Percentiles rank a stretch among this genome's conserved stretches.
These are phyloP conservation scores for Nineta flava DNA, from an alignment of 2,888 invertebrate genomes.

Conservation along the genomic window DNA sequence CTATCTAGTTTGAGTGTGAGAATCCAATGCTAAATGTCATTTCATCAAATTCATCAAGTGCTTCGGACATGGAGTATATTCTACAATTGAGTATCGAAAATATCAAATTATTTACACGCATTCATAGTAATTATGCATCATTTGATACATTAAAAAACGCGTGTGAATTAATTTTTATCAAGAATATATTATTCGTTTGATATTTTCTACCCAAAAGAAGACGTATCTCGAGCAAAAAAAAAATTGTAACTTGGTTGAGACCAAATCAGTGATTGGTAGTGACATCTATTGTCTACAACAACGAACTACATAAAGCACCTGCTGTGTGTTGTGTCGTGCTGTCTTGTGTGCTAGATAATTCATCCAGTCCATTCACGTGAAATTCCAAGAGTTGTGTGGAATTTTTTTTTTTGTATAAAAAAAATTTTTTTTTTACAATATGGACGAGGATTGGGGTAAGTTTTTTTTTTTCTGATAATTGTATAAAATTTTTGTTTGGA, in stretches of 20 bases:
- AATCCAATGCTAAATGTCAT: neutral
- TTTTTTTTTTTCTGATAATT: conserved; percentile 16
- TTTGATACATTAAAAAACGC: too few relatives aligned
- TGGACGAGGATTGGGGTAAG: conserved; percentile 62
- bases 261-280: neutral
- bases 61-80: neutral
- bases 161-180: neutral
- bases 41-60: neutral
- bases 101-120: neutral
- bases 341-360: neutral
- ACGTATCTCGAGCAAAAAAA: neutral
- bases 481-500: neutral
- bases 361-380: neutral
- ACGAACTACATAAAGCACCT: neutral
- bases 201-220: neutral
- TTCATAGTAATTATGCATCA: neutral
- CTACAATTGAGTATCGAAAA: neutral
- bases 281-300: neutral
- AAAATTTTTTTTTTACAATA: conserved; percentile 18
- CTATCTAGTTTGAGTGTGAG: neutral
- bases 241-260: too few relatives aligned
- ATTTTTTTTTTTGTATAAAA: neutral
- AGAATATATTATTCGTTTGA: neutral
- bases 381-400: neutral
- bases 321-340: neutral